Conservation (phyloP, 2,797 vertebrate species). For the Chromis chromis region DNA sequence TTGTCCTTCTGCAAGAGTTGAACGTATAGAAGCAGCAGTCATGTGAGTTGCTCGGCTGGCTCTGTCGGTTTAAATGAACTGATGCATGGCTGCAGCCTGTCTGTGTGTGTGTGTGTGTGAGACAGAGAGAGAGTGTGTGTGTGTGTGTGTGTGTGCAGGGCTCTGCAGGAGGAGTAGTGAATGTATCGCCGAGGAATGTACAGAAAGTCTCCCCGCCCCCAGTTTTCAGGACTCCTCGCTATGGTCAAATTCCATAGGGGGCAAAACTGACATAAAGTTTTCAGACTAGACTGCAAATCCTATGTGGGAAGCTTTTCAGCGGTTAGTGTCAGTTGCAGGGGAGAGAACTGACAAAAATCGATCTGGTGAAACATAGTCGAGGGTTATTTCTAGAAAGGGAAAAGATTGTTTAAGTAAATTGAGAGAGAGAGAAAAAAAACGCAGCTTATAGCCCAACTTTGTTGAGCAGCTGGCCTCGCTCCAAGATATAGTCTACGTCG, state of each 20-base stretch:
- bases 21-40: constrained; percentile 54
- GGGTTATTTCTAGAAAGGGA: constrained; percentile 50
- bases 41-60: constrained; percentile 38
- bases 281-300: constrained; percentile 61
- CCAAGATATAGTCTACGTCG: constrained; percentile 66
- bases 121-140: neutral
- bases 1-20: neutral
- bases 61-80: constrained; percentile 64
- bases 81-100: constrained; percentile 64
- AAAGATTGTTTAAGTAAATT: constrained; percentile 55
- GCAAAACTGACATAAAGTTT: constrained; percentile 75
- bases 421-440: constrained; percentile 11
- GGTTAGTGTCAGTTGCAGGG: constrained; percentile 48
- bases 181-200: constrained; percentile 83
- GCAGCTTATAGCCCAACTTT: constrained; percentile 69
- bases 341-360: constrained; percentile 52
- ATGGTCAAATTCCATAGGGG: constrained; percentile 81
- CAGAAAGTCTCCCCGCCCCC: constrained; percentile 80
- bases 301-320: constrained; percentile 62
- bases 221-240: constrained; percentile 55
- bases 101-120: neutral
- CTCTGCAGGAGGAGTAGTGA: constrained; percentile 69
- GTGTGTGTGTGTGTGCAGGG: constrained; percentile 30
- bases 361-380: constrained; percentile 54
- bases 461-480: constrained; percentile 65